A percentile compares a stretch with the other conserved stretches of the same genome.
These are phyloP conservation scores for Albula glossodonta DNA, from an alignment of 2,113 vertebrate genomes.

Conservation along the genomic window DNA sequence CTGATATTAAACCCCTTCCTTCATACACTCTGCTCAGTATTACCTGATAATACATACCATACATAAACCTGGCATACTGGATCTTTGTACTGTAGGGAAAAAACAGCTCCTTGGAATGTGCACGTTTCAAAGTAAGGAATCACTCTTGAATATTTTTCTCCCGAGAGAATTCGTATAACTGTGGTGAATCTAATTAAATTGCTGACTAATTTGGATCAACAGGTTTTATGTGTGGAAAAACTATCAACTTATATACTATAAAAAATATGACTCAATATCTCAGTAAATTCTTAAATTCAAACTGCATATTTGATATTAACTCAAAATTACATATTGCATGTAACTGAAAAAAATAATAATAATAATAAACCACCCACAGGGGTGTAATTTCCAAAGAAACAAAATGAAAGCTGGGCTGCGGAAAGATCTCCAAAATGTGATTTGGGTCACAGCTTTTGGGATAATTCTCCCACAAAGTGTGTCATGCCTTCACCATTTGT, in stretches of 20 bases:
- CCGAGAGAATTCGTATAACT: not conserved
- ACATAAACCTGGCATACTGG: not conserved
- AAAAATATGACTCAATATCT: not conserved
- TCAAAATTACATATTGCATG: not conserved
- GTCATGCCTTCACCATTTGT: not conserved
- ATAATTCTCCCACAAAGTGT: slow-evolving; percentile 22
- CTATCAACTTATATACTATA: not conserved
- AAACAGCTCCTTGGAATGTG: not conserved
- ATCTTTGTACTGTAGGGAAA: not conserved
- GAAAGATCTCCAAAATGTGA: slow-evolving; percentile 33
- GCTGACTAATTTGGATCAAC: not conserved
- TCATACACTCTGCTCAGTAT: not conserved
- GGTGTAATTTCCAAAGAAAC: not conserved
- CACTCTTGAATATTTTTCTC: not conserved
- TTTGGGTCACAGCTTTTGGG: slow-evolving; percentile 50
- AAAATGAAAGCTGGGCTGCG: slow-evolving; percentile 49
- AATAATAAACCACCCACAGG: too few relatives aligned
- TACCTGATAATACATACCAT: not conserved
- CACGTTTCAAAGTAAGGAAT: not conserved
- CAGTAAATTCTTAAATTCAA: not conserved
- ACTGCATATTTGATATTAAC: not conserved
- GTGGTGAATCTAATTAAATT: not conserved
- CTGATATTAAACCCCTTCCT: not conserved
- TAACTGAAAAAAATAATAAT: too few relatives aligned
- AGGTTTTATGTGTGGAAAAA: not conserved